A percentile compares a stretch with the other conserved stretches of the same genome.
Conservation (phyloP, 2,113 vertebrate species). For the Nothobranchius kuhntae region DNA sequence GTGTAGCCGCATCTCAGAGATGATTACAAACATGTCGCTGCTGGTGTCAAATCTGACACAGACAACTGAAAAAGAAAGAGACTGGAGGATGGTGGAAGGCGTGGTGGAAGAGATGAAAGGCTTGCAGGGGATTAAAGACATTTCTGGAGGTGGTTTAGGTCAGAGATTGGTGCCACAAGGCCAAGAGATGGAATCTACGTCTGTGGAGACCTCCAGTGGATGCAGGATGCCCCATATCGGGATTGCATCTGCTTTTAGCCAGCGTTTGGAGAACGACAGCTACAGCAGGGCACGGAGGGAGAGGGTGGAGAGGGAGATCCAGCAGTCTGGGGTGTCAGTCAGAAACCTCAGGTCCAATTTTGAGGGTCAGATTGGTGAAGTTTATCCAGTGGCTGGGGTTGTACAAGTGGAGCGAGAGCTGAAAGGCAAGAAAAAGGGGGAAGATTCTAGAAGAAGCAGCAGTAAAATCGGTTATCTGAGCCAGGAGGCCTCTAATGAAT, state of each 20-base stretch:
- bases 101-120: slow-evolving; percentile 41
- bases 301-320: slow-evolving; percentile 84
- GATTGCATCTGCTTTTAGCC: slow-evolving; percentile 73
- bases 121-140: slow-evolving; percentile 20
- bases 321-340: slow-evolving; percentile 88
- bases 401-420: slow-evolving; percentile 36
- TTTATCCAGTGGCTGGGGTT: slow-evolving; percentile 75
- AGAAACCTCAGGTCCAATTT: slow-evolving; percentile 83
- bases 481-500: slow-evolving; percentile 19
- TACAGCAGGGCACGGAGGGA: slow-evolving; percentile 61
- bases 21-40: slow-evolving; percentile 86
- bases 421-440: slow-evolving; percentile 2
- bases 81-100: slow-evolving; percentile 23
- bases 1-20: slow-evolving; percentile 84
- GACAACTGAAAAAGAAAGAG: slow-evolving; percentile 22
- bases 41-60: slow-evolving; percentile 62
- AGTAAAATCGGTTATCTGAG: slow-evolving; percentile 51
- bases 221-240: slow-evolving; percentile 71
- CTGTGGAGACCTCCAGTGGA: slow-evolving; percentile 21
- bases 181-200: neutral
- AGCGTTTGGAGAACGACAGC: slow-evolving; percentile 53
- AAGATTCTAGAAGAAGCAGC: slow-evolving; percentile 20
- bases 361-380: slow-evolving; percentile 75
- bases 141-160: slow-evolving; percentile 11
- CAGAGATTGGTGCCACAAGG: slow-evolving; percentile 1